These are phyloP conservation scores for Leptosomus discolor DNA, from an alignment of 2,113 vertebrate species.

Conservation along the genomic window DNA sequence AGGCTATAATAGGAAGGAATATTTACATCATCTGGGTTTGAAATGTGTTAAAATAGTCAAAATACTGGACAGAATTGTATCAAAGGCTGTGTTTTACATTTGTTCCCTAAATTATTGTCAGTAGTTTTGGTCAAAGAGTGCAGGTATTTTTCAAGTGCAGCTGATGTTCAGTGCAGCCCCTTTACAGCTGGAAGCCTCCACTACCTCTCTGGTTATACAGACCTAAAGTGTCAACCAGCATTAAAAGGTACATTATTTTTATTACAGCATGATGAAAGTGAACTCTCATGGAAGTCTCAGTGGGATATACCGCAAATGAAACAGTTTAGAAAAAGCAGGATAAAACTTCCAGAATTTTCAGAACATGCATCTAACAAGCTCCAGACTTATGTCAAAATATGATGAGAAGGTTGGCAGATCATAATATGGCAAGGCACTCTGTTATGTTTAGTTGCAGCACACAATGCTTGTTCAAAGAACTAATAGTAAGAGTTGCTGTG, in stretches of 20 bases:
- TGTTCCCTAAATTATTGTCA: neutral
- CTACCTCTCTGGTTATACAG: neutral
- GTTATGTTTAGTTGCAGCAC: neutral
- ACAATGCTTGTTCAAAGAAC: neutral
- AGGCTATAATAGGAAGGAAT: neutral
- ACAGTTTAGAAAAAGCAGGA: neutral
- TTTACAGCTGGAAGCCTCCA: neutral
- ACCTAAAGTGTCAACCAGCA: neutral
- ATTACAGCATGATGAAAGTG: neutral
- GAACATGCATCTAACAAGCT: neutral
- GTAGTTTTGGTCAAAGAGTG: neutral
- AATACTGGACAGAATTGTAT: neutral
- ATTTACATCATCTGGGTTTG: neutral
- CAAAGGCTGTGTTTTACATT: neutral
- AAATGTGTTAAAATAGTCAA: neutral
- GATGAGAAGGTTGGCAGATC: neutral
- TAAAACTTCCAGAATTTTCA: neutral
- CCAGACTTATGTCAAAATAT: neutral
- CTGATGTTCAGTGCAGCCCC: neutral
- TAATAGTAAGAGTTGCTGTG: neutral
- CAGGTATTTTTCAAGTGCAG: neutral
- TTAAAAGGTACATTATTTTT: neutral
- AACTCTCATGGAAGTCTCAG: neutral
- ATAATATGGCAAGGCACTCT: neutral
- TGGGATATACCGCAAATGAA: neutral